A percentile compares a stretch with the other conserved stretches of the same genome.
These are phyloP conservation scores for Trichonephila clavata DNA, from an alignment of 1,140 invertebrate species.

Conservation along the genomic window DNA sequence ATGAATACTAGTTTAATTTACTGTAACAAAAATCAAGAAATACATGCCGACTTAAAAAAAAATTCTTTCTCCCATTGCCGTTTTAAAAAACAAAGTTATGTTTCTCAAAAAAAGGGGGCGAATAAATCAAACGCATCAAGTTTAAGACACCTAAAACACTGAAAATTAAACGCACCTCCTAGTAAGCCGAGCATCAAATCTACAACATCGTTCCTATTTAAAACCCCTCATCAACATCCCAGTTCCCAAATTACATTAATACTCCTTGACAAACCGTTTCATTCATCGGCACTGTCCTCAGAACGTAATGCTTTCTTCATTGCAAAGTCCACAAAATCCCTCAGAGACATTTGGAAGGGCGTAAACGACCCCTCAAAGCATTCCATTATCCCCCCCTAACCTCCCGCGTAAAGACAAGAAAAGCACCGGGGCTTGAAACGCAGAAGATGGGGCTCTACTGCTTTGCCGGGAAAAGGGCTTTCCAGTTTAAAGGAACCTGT, in stretches of 20 bases:
- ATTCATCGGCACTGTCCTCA: background rate
- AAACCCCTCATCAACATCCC: background rate
- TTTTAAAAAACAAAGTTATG: too few species aligned
- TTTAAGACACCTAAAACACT: too few species aligned
- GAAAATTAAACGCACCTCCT: too few species aligned
- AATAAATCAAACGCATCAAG: too few species aligned
- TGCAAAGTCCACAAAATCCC: constrained; percentile 20
- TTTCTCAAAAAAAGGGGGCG: too few species aligned
- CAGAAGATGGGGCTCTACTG: constrained; percentile 10
- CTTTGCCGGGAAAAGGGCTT: background rate
- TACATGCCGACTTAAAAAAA: too few species aligned
- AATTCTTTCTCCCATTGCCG: too few species aligned
- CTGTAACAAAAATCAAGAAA: too few species aligned
- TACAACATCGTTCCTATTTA: background rate
- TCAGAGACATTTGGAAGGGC: constrained; percentile 4
- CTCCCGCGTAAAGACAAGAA: constrained; percentile 23
- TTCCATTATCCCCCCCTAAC: constrained; percentile 26
- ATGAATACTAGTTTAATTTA: too few species aligned
- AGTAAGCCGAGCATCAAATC: background rate
- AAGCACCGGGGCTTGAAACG: constrained; percentile 65
- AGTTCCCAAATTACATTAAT: background rate
- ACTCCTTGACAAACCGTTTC: background rate
- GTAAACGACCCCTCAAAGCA: constrained; percentile 50
- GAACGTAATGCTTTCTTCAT: background rate
- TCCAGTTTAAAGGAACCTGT: constrained; percentile 40